Evolutionary conservation across 2,113 vertebrate species (phyloP).

Genomic region (Cisticola juncidis): DNA sequence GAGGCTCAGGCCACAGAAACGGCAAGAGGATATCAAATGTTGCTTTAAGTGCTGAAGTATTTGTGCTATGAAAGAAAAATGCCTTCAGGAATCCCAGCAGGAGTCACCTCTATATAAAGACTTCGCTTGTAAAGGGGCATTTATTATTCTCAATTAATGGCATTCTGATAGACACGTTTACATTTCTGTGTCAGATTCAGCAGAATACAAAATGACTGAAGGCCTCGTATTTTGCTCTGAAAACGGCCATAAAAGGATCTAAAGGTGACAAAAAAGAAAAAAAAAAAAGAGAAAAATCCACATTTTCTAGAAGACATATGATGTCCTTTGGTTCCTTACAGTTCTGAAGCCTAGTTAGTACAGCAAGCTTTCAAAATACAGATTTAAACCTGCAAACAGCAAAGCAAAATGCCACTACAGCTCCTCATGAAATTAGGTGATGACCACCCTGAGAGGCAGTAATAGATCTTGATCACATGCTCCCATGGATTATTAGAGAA

Average conservation of each 20-base stretch:
- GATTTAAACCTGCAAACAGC: conserved; percentile 26
- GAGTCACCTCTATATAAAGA: conserved; percentile 48
- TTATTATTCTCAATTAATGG: conserved; percentile 63
- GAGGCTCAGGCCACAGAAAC: neutral
- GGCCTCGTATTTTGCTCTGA: neutral
- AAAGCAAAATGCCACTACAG: neutral
- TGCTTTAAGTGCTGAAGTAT: conserved; percentile 51
- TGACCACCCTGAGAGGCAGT: neutral
- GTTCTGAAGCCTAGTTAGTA: neutral
- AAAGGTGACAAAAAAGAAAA: neutral
- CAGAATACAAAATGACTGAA: conserved; percentile 19
- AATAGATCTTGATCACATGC: conserved; percentile 62
- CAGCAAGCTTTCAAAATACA: neutral
- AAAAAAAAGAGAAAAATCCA: neutral
- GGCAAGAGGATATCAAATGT: conserved; percentile 31
- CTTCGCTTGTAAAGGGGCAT: conserved; percentile 37
- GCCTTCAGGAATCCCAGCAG: conserved; percentile 51
- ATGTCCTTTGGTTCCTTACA: neutral
- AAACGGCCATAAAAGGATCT: conserved; percentile 22
- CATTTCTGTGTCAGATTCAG: conserved; percentile 38
- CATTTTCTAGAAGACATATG: neutral
- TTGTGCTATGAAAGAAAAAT: conserved; percentile 61
- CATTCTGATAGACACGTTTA: conserved; percentile 51
- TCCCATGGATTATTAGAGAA: conserved; percentile 64
- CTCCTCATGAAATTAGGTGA: conserved; percentile 6